Evolutionary conservation across 2,113 vertebrate genomes (phyloP).

Genomic region (Petrocephalus zakoni): DNA sequence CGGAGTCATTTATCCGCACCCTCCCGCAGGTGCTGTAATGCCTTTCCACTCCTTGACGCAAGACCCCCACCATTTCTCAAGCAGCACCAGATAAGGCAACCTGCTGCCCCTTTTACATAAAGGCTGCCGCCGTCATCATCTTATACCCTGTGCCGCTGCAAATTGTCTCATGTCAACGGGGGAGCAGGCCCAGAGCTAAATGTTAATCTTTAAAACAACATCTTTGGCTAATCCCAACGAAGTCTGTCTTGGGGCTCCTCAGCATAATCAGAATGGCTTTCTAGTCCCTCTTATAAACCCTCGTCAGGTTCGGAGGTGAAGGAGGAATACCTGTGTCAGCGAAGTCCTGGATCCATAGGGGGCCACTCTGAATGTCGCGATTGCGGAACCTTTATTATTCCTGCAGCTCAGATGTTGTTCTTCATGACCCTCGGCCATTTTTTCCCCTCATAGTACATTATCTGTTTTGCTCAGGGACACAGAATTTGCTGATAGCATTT

Average conservation of each 20-base stretch:
- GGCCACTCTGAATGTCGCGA: background rate
- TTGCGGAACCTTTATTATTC: background rate
- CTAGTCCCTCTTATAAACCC: background rate
- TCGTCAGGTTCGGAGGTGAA: background rate
- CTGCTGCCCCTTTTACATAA: background rate
- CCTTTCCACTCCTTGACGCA: background rate
- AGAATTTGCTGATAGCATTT: background rate
- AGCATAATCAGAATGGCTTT: background rate
- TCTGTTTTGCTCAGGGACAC: slow-evolving; percentile 5
- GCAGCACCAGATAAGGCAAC: slow-evolving; percentile 8
- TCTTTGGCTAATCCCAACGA: slow-evolving; percentile 17
- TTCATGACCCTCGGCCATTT: background rate
- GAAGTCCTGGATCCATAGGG: background rate
- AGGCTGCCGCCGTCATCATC: slow-evolving; percentile 14
- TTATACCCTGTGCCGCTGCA: background rate
- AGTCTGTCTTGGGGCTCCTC: background rate
- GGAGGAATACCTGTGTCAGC: background rate
- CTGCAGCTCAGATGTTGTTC: background rate
- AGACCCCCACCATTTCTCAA: background rate
- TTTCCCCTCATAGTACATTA: background rate
- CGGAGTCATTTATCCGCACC: background rate
- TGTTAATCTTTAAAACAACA: slow-evolving; percentile 26
- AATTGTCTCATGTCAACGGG: slow-evolving; percentile 20
- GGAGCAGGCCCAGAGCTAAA: slow-evolving; percentile 10
- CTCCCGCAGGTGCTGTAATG: background rate